Evolutionary conservation across 2,113 vertebrate genomes (phyloP), one percentile per base, ranked within the genome.

Genomic region (Chlamydotis undulata): DNA sequence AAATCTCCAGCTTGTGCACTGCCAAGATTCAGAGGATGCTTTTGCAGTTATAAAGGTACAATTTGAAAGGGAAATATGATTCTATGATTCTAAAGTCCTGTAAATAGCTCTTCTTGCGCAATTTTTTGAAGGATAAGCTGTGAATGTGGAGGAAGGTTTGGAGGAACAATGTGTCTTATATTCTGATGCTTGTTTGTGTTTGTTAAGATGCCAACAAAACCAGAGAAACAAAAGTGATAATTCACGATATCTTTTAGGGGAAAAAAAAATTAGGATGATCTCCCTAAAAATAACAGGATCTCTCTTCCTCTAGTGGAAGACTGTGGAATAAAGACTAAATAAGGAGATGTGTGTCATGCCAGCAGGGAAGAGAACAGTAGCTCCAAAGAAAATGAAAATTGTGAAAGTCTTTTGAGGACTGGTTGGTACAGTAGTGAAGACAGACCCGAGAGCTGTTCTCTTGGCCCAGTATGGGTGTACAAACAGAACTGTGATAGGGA

Each of bases 101-200:
- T 64, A 2, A 79, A 69, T 26, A 69, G 50, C 29, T 29, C 60
- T 70, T 57, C 24, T 67, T 75, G 22, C 8, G 50, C 11, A 21
- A 16, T 64, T 85, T 71, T 68, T 55, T 52, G 33, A 85, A 83
- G 23, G 35, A 59, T 37, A 9, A 88, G 23, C 35, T 69, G 53
- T 19, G 31, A 77, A 77, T 0, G 0, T 4, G 4, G 50, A 90
- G 33, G 12, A 79, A 69, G 6, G 6, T 39, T 79, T 88, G 10
- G 31, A 68, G 45, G 29, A 74, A 21, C 12, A 56, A 23, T 33
- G 4, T 31, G 19, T 39, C n/a, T 71, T n/a, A 31, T 41, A 43
- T 69, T 79, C 19, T 71, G 43, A n/a, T 52, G 9, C 15, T 88
- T 80, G 24, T 13, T 79, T 63, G 11, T 74, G 56, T 91, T 59